Conservation (phyloP, 2,113 vertebrate species). For the Corapipo altera region DNA sequence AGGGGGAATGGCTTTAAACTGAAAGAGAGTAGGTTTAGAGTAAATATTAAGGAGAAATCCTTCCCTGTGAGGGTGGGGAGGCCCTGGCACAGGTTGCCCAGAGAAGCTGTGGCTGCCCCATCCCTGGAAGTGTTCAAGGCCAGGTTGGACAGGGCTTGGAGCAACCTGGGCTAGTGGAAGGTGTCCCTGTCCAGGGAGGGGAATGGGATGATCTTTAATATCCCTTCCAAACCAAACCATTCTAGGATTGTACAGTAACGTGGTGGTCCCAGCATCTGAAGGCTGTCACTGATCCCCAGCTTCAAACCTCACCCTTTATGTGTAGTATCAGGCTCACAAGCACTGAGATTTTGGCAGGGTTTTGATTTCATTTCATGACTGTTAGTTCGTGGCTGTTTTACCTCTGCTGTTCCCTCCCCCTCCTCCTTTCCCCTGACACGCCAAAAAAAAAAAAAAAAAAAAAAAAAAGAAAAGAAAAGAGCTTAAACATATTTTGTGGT, state of each 20-base stretch:
- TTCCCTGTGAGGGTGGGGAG: fast-evolving
- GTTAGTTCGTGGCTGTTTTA: background rate
- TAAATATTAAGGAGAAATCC: background rate
- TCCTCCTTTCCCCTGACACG: background rate
- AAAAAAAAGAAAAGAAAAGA: background rate
- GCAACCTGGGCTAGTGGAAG: fast-evolving
- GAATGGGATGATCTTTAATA: background rate
- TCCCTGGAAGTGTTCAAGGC: background rate
- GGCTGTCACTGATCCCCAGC: too few relatives aligned
- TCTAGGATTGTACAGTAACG: background rate
- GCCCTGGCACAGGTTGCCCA: background rate
- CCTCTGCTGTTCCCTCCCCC: background rate
- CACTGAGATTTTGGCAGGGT: background rate
- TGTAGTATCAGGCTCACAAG: background rate
- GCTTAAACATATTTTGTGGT: conserved; percentile 69
- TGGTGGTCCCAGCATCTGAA: background rate
- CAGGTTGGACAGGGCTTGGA: background rate
- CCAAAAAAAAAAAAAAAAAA: background rate
- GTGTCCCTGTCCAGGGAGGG: background rate
- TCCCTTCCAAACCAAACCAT: background rate
- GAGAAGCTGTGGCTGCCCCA: background rate
- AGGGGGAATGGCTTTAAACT: background rate
- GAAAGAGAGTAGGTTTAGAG: background rate
- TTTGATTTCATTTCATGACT: background rate
- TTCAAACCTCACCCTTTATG: background rate